These are phyloP conservation scores for Hirtodrosophila trivittata DNA, from an alignment of 2,888 invertebrate genomes.

Conservation along the genomic window DNA sequence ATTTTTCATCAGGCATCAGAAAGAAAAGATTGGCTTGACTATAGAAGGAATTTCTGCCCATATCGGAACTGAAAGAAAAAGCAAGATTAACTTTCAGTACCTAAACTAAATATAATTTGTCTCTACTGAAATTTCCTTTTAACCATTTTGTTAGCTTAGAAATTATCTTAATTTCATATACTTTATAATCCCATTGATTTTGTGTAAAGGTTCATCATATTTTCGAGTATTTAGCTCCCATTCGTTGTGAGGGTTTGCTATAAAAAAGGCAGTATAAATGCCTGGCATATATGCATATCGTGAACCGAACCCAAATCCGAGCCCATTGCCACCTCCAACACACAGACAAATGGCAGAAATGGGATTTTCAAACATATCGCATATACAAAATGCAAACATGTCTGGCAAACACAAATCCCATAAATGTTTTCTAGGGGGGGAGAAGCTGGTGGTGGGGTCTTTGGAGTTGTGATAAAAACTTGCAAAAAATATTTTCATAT, in stretches of 20 bases:
- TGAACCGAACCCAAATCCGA: constrained; percentile 12
- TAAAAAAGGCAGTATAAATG: neutral
- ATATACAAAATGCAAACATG: constrained; percentile 78
- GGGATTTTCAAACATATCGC: constrained; percentile 77
- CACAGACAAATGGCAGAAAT: constrained; percentile 55
- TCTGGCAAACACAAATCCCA: constrained; percentile 81
- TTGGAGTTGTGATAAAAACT: constrained; percentile 66
- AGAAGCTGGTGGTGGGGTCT: constrained; percentile 9
- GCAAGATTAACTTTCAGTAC: too few relatives aligned
- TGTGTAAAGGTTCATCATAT: constrained; percentile 6
- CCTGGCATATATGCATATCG: constrained; percentile 7
- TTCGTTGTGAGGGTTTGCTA: too few relatives aligned
- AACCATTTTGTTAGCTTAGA: too few relatives aligned
- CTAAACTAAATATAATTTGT: too few relatives aligned
- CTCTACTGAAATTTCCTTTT: too few relatives aligned
- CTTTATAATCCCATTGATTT: too few relatives aligned
- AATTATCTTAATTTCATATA: too few relatives aligned
- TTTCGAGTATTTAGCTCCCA: constrained; percentile 1
- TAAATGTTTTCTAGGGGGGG: constrained; percentile 68
- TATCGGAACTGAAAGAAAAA: too few relatives aligned
- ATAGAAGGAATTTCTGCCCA: too few relatives aligned
- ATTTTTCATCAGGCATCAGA: constrained; percentile 48
- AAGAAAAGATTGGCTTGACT: constrained; percentile 7
- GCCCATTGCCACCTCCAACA: constrained; percentile 8
- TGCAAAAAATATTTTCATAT: constrained; percentile 75